These are phyloP conservation scores for Calliphora vomitoria DNA, from an alignment of 2,888 invertebrate genomes.

Conservation along the genomic window DNA sequence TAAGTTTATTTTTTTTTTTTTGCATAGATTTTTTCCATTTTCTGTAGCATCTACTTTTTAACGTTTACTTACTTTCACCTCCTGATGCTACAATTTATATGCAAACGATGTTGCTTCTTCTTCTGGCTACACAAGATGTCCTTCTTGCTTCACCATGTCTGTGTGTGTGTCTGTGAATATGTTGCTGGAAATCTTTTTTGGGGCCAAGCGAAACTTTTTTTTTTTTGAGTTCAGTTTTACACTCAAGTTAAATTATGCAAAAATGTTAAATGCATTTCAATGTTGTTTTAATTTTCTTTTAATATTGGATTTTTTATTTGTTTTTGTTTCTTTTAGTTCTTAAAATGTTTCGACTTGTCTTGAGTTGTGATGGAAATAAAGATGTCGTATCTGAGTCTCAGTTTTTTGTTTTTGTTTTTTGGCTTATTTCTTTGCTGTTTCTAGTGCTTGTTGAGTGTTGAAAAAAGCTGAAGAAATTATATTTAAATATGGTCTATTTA, in stretches of 20 bases:
- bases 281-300: constrained; percentile 76
- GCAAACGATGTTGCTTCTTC: constrained; percentile 42
- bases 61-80: constrained; percentile 64
- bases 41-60: constrained; percentile 39
- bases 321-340: constrained; percentile 48
- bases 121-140: constrained; percentile 32
- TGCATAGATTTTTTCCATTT: constrained; percentile 7
- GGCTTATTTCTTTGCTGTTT: constrained; percentile 29
- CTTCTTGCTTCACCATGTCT: background rate
- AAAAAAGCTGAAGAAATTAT: constrained; percentile 57
- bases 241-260: constrained; percentile 76
- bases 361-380: constrained; percentile 51
- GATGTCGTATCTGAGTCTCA: constrained; percentile 49
- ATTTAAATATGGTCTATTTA: constrained; percentile 74
- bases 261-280: constrained; percentile 83
- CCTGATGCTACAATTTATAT: constrained; percentile 67
- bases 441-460: constrained; percentile 40
- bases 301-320: constrained; percentile 67
- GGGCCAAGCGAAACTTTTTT: constrained; percentile 50
- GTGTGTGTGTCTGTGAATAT: background rate
- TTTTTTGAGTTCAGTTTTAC: constrained; percentile 41
- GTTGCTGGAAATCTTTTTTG: constrained; percentile 26
- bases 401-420: constrained; percentile 8
- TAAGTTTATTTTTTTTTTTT: constrained; percentile 37
- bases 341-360: constrained; percentile 61